Evolutionary conservation across 2,113 vertebrate genomes (phyloP), one percentile per base, ranked within the genome.

Genomic region (pig (Sus scrofa)): DNA sequence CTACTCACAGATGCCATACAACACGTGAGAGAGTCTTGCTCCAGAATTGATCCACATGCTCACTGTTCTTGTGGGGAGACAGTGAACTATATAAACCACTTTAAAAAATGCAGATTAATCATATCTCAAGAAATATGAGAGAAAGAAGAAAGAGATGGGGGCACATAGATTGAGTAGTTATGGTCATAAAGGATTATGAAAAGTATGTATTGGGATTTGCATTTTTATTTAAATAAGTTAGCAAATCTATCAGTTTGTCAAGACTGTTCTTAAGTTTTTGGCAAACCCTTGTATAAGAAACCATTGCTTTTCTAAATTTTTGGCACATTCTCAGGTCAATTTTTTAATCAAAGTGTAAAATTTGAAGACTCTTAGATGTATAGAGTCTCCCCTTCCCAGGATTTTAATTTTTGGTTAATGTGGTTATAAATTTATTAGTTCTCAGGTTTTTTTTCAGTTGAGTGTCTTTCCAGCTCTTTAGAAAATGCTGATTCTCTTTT

Each of bases 161-260:
- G 44, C 10, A 19, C 54, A 44, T 5, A 79, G 4, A 86, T 44
- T 84, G 30, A 81, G 67, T 7, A 74, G 56, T 65, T 87, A 50
- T 16, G 14, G 65, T 68, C 11, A 67, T 6, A 75, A 86, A 65
- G 9, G 24, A 56, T 52, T 70, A 77, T 79, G 6, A 89, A 86
- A 65, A 68, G 0, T 52, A 1, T 56, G 4, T n/a, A 79, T 15
- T 58, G 10, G 11, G 68, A 82, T 90, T 87, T 63, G 26, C 89
- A 87, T 27, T 50, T 93, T 89, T 95, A 92, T 91, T 92, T 18
- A 91, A 70, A 24, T 37, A 84, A 30, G 24, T 83, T 91, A 60
- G 4, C 81, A 14, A 58, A 73, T 39, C 58, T 65, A 34, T 93
- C 11, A 68, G 24, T 75, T 84, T 90, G 27, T 89, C 19, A 75